These are phyloP conservation scores for Megalopta genalis DNA, from an alignment of 1,140 invertebrate species.

Conservation along the genomic window DNA sequence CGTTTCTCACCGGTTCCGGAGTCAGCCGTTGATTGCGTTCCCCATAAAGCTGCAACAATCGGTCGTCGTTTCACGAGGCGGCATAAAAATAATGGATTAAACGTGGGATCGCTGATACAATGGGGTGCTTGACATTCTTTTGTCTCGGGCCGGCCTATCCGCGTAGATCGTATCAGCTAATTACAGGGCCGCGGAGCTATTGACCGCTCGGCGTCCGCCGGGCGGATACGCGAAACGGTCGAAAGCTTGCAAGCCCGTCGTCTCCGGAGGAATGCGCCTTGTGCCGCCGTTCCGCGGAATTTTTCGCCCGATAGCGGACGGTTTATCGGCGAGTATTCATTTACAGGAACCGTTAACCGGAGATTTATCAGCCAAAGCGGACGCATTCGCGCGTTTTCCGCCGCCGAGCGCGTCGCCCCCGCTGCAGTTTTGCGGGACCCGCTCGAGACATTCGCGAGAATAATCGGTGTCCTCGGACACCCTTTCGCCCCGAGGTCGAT, in stretches of 20 bases:
- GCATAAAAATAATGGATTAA: slow-evolving; percentile 61
- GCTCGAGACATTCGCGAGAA: background rate
- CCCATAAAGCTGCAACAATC: slow-evolving; percentile 50
- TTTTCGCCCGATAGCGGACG: slow-evolving; percentile 31
- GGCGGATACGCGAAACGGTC: background rate
- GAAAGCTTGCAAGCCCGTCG: slow-evolving; percentile 40
- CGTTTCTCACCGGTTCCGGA: no score
- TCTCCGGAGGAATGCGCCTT: slow-evolving; percentile 4
- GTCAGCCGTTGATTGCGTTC: slow-evolving; percentile 13
- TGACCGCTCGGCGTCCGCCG: slow-evolving; percentile 35
- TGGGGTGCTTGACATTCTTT: slow-evolving; percentile 65
- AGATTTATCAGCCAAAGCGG: background rate
- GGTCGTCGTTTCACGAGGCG: slow-evolving; percentile 44
- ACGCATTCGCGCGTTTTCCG: background rate
- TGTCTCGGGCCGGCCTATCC: slow-evolving; percentile 61
- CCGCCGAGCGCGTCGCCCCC: no score
- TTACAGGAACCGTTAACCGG: background rate
- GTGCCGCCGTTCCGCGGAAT: slow-evolving; percentile 34
- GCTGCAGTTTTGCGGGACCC: background rate
- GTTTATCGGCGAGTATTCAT: slow-evolving; percentile 49
- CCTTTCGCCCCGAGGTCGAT: slow-evolving; percentile 7
- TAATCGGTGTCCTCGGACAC: background rate
- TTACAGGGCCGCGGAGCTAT: slow-evolving; percentile 59
- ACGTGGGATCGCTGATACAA: slow-evolving; percentile 50
- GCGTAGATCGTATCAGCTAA: slow-evolving; percentile 65